A percentile compares a stretch with the other conserved stretches of the same genome.
Conservation (phyloP, 1,140 invertebrate genomes). For the Atopsyche davidsoni region DNA sequence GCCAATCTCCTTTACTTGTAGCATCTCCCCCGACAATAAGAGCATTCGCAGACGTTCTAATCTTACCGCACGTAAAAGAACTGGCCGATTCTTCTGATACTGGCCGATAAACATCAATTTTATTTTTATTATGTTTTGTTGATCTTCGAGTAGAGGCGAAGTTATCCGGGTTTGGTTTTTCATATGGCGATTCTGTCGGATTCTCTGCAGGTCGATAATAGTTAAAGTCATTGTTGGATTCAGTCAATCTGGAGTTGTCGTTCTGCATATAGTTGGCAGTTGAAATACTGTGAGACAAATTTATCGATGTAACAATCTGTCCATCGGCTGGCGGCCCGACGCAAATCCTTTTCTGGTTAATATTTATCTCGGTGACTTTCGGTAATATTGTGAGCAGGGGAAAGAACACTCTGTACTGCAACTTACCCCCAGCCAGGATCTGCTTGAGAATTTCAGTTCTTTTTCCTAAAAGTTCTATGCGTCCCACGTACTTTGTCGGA, state of each 20-base stretch:
- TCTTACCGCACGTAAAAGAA: slow-evolving; percentile 5
- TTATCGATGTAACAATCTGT: slow-evolving; percentile 5
- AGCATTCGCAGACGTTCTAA: slow-evolving; percentile 6
- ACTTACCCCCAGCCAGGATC: background rate
- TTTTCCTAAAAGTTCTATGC: slow-evolving; percentile 9
- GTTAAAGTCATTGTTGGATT: too few relatives aligned
- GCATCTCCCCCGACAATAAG: slow-evolving; percentile 21
- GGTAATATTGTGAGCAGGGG: slow-evolving; percentile 11
- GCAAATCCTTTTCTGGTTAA: slow-evolving; percentile 5
- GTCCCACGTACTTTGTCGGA: slow-evolving; percentile 10
- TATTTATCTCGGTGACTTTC: background rate
- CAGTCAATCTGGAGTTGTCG: too few relatives aligned
- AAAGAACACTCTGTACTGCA: slow-evolving; percentile 17
- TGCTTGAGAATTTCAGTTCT: slow-evolving; percentile 8
- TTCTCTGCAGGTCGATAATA: too few relatives aligned
- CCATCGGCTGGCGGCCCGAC: background rate
- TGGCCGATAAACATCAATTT: too few relatives aligned
- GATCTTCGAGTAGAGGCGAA: too few relatives aligned
- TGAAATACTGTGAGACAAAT: slow-evolving; percentile 6
- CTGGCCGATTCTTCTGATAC: too few relatives aligned
- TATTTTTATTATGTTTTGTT: too few relatives aligned
- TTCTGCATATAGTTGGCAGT: too few relatives aligned
- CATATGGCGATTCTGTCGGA: too few relatives aligned
- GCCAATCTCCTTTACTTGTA: slow-evolving; percentile 25
- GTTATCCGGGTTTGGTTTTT: too few relatives aligned